A percentile compares a stretch with the other conserved stretches of the same genome.
These are phyloP conservation scores for Chionoecetes opilio DNA, from an alignment of 1,140 invertebrate species.

Conservation along the genomic window DNA sequence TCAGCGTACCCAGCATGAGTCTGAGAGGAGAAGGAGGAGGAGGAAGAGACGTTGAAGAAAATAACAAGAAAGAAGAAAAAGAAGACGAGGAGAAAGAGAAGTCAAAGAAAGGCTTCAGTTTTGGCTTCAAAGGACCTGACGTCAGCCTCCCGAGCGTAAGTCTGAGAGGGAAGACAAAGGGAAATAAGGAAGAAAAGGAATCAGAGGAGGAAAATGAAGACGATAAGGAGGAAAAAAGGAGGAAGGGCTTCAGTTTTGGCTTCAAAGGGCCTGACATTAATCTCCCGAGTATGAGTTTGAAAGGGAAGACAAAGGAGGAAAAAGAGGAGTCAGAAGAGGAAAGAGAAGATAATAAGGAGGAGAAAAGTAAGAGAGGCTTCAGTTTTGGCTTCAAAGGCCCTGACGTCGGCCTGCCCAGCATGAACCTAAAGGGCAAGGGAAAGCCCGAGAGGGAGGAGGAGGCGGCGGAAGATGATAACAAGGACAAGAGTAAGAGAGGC, in stretches of 20 bases:
- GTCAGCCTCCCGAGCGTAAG: slow-evolving; percentile 44
- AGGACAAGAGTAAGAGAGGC: background rate
- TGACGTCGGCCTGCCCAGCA: slow-evolving; percentile 50
- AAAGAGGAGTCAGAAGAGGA: slow-evolving; percentile 15
- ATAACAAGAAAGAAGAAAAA: background rate
- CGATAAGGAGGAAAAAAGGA: background rate
- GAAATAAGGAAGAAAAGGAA: background rate
- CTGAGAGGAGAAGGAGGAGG: slow-evolving; percentile 24
- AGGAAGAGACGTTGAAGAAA: background rate
- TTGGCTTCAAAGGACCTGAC: slow-evolving; percentile 63
- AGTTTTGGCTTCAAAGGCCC: slow-evolving; percentile 65
- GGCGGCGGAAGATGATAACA: background rate
- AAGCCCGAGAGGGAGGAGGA: background rate
- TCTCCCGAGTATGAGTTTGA: slow-evolving; percentile 52
- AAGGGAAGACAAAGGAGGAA: slow-evolving; percentile 4
- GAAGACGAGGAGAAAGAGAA: slow-evolving; percentile 50
- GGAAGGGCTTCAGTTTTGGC: slow-evolving; percentile 52
- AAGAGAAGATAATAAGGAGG: slow-evolving; percentile 47
- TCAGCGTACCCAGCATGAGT: slow-evolving; percentile 50
- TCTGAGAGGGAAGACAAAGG: slow-evolving; percentile 1
- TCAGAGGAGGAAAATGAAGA: background rate
- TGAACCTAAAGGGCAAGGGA: background rate
- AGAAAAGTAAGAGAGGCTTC: slow-evolving; percentile 59
- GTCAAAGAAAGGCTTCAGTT: slow-evolving; percentile 48
- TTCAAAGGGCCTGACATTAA: slow-evolving; percentile 62